These are phyloP conservation scores for Cardiocondyla obscurior DNA, from an alignment of 1,140 invertebrate genomes.

Conservation along the genomic window DNA sequence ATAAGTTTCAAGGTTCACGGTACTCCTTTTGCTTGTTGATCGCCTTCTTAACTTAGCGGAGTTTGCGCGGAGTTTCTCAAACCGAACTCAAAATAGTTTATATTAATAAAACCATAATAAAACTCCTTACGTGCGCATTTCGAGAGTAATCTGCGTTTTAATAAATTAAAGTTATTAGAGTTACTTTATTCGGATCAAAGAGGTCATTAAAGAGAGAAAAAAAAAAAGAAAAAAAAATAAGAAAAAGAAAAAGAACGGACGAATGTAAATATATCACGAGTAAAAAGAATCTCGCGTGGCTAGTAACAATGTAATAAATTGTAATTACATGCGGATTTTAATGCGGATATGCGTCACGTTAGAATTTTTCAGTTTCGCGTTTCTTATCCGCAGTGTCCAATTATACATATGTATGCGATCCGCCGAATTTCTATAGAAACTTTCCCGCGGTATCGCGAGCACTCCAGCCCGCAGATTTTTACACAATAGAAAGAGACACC, in stretches of 20 bases:
- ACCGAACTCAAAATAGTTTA: conserved; percentile 30
- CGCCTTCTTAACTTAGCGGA: conserved; percentile 36
- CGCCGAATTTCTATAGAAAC: too few species aligned
- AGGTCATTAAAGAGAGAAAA: too few species aligned
- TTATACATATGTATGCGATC: too few species aligned
- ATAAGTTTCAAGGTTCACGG: conserved; percentile 49
- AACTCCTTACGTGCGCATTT: conserved; percentile 28
- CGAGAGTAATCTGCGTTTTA: conserved; percentile 12
- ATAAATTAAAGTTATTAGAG: conserved; percentile 11
- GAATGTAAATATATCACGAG: not conserved
- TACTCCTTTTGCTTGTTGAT: conserved; percentile 49
- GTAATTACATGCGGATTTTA: conserved; percentile 14
- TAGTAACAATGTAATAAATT: not conserved
- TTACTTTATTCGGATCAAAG: too few species aligned
- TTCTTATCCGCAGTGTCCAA: too few species aligned
- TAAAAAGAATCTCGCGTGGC: not conserved
- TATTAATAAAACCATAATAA: conserved; percentile 47
- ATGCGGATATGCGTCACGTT: not conserved
- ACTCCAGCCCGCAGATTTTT: too few species aligned
- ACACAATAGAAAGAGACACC: not conserved
- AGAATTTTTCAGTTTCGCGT: too few species aligned
- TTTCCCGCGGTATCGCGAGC: not conserved
- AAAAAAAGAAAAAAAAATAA: not conserved
- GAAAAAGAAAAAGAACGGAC: not conserved
- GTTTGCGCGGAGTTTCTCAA: conserved; percentile 29